phyloP scores from a whole-genome alignment of 2,797 vertebrate genomes.

The Micromesistius poutassou region DNA sequence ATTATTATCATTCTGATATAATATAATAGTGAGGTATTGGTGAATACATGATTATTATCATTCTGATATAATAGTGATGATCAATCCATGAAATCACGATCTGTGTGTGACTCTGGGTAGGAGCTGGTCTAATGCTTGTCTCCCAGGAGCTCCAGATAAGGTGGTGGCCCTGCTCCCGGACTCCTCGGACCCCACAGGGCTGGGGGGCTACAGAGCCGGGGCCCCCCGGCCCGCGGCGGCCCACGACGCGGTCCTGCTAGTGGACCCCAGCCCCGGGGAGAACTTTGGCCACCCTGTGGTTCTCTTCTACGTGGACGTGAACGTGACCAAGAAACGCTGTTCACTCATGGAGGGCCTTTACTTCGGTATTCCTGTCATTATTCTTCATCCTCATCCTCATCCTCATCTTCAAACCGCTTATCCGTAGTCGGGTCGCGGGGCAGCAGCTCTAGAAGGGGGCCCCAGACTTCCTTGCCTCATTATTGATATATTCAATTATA shows the following conservation, averaged over 20 bases:
- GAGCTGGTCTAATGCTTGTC: not conserved
- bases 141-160: slow-evolving; percentile 5
- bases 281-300: slow-evolving; percentile 80
- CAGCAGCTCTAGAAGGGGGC: too few relatives aligned
- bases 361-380: slow-evolving; percentile 60
- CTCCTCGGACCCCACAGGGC: not conserved
- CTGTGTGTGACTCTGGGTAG: too few relatives aligned
- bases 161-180: not conserved
- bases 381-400: too few relatives aligned
- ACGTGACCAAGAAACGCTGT: slow-evolving; percentile 77
- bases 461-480: not conserved
- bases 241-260: slow-evolving; percentile 75
- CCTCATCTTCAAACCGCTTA: too few relatives aligned
- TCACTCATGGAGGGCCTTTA: slow-evolving; percentile 74
- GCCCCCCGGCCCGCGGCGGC: slow-evolving; percentile 46
- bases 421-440: too few relatives aligned
- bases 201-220: slow-evolving; percentile 17
- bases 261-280: slow-evolving; percentile 77
- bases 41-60: too few relatives aligned
- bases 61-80: too few relatives aligned
- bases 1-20: too few relatives aligned
- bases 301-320: slow-evolving; percentile 77
- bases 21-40: too few relatives aligned
- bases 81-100: too few relatives aligned
- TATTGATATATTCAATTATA: not conserved